A percentile compares a stretch with the other conserved stretches of the same genome.
Evolutionary conservation across 2,113 vertebrate genomes (phyloP).

Genomic region (Amazona guildingii): DNA sequence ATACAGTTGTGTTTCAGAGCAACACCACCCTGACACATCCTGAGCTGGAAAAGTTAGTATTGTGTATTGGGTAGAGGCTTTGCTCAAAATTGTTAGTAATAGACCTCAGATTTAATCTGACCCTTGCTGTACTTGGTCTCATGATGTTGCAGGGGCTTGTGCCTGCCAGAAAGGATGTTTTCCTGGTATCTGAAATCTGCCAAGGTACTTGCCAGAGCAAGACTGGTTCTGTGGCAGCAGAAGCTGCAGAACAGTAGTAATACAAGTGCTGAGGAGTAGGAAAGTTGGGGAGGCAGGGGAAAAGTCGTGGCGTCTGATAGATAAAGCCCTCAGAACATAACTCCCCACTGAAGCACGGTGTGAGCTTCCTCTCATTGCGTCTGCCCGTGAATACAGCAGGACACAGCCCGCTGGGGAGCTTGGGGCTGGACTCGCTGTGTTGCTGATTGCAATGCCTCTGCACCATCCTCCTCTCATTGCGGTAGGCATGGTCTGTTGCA

Average conservation of each 20-base stretch:
- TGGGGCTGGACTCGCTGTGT: rapidly evolving
- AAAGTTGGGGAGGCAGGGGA: neutral
- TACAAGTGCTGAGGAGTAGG: neutral
- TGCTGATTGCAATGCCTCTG: neutral
- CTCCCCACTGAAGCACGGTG: neutral
- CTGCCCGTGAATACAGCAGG: neutral
- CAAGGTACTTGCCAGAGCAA: neutral
- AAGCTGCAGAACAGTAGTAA: neutral
- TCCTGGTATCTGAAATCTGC: neutral
- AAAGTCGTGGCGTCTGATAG: neutral
- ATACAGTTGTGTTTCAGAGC: neutral
- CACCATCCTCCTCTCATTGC: neutral
- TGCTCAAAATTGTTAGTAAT: neutral
- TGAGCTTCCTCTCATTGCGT: neutral
- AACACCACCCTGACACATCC: neutral
- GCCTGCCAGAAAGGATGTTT: neutral
- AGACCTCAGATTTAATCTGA: neutral
- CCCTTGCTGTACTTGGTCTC: neutral
- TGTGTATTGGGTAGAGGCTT: neutral
- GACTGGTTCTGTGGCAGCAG: neutral
- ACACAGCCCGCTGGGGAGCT: neutral
- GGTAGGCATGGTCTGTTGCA: neutral
- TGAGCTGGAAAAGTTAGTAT: neutral
- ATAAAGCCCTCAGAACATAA: neutral
- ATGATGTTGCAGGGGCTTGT: neutral